Evolutionary conservation across 2,797 vertebrate genomes (phyloP), one percentile per base, ranked within the genome.

Genomic region (Ctenosaura bakeri): DNA sequence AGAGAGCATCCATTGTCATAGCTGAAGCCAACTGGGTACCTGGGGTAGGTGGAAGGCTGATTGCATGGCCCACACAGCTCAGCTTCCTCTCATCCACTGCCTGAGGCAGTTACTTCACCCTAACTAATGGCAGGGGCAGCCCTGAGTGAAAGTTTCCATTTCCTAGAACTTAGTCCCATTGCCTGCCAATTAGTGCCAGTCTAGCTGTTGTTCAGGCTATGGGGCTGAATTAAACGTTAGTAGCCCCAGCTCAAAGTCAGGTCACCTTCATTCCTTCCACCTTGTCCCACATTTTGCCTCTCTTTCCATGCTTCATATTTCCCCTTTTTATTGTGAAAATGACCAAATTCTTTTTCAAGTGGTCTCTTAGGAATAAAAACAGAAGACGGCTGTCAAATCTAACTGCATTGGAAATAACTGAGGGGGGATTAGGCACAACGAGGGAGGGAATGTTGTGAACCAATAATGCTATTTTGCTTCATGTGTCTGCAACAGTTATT

Each of bases 381-480:
- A 88, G 79, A 92, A 46, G 29, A 22, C 81, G 54, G 62, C 42
- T 78, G 71, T 94, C 91, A 94, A 94, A 93, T 93, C 86, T 95
- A 95, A 95, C 93, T 92, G 88, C 91, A 69, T 54, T 38, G 24
- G 89, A 90, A 93, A 91, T 52, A 87, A 93, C 91, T 96, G 87
- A 89, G 80, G 88, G 81, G 22, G 87, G 92, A 92, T 92, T 69
- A 92, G 38, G 74, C 81, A 93, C 94, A 90, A 77, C 3, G 93
- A 95, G 76, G 73, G 94, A 86, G 22, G 1, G 2, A 95, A 93
- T 90, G 86, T 32, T 94, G 93, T 94, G 93, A 95, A 90, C 87
- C 78, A 64, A 85, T 95, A 95, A 95, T 95, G 90, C 94, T 93
- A 52, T 93, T 94, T 95, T 93, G 52, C 32, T 93, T 91, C 83